These are phyloP conservation scores for Podilymbus podiceps DNA, from an alignment of 2,113 vertebrate genomes.

Conservation along the genomic window DNA sequence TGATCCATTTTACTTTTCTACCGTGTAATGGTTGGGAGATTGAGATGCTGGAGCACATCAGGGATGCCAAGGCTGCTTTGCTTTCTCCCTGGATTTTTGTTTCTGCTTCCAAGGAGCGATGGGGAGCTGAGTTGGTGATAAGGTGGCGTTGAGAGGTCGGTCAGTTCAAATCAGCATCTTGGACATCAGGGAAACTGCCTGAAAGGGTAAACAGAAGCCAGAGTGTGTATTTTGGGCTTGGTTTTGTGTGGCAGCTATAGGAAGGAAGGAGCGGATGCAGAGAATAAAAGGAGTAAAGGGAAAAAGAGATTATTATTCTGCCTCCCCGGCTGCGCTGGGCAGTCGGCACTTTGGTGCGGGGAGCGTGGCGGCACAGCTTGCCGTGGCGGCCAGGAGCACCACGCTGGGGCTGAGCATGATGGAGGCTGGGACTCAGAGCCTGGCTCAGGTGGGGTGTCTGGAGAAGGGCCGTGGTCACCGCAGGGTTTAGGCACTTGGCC, in stretches of 20 bases:
- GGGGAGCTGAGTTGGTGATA: not conserved
- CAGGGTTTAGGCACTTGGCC: not conserved
- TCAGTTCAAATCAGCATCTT: not conserved
- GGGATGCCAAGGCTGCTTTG: not conserved
- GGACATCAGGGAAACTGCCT: not conserved
- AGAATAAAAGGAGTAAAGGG: not conserved
- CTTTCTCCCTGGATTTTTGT: not conserved
- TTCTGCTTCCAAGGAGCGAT: not conserved
- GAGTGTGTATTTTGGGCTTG: not conserved
- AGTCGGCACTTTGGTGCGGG: not conserved
- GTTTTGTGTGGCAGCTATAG: not conserved
- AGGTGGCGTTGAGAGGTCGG: not conserved
- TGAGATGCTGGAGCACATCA: not conserved
- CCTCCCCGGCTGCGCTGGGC: not conserved
- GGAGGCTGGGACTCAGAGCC: not conserved
- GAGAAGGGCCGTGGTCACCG: not conserved
- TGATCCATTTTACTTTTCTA: not conserved
- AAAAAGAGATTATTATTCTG: not conserved
- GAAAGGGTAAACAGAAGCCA: not conserved
- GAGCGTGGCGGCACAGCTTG: not conserved
- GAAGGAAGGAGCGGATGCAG: not conserved
- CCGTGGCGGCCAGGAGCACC: not conserved
- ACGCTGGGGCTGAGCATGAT: fast-evolving
- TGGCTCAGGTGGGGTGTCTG: not conserved
- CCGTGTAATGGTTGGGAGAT: not conserved